These are phyloP conservation scores for Brotula barbata DNA, from an alignment of 2,797 vertebrate genomes.

Conservation along the genomic window DNA sequence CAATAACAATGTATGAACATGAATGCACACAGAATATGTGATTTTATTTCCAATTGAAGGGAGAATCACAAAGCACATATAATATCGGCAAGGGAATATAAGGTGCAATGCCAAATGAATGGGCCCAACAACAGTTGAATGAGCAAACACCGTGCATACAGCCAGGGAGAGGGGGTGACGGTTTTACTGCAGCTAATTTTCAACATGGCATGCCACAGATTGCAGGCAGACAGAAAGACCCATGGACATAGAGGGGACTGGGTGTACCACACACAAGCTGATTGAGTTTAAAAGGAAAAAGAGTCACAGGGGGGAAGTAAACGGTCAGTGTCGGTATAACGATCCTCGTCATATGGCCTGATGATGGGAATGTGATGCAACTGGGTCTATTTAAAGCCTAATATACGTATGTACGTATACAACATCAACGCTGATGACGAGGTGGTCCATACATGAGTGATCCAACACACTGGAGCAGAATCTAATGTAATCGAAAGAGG, in stretches of 20 bases:
- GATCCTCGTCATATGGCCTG: slow-evolving; percentile 24
- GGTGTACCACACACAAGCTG: slow-evolving; percentile 1
- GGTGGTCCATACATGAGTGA: neutral
- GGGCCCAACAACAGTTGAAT: neutral
- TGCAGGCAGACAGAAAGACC: neutral
- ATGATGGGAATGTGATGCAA: slow-evolving; percentile 31
- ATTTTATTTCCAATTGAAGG: neutral
- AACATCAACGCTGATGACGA: slow-evolving; percentile 20
- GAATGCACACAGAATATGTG: neutral
- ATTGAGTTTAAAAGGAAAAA: slow-evolving; percentile 40
- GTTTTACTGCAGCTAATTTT: slow-evolving; percentile 17
- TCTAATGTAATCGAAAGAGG: neutral
- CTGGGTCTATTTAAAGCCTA: slow-evolving; percentile 10
- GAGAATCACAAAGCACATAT: neutral
- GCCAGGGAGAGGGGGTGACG: slow-evolving; percentile 10
- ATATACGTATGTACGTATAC: slow-evolving; percentile 8
- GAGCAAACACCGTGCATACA: neutral
- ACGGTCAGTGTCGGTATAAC: slow-evolving; percentile 14
- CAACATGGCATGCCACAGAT: neutral
- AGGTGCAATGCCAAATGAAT: neutral
- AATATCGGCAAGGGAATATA: neutral
- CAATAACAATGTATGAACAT: neutral
- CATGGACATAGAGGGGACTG: neutral
- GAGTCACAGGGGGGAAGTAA: slow-evolving; percentile 34
- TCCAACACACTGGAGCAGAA: neutral